phyloP scores from a whole-genome alignment of 2,888 invertebrate species.

The Dryococelus australis region DNA sequence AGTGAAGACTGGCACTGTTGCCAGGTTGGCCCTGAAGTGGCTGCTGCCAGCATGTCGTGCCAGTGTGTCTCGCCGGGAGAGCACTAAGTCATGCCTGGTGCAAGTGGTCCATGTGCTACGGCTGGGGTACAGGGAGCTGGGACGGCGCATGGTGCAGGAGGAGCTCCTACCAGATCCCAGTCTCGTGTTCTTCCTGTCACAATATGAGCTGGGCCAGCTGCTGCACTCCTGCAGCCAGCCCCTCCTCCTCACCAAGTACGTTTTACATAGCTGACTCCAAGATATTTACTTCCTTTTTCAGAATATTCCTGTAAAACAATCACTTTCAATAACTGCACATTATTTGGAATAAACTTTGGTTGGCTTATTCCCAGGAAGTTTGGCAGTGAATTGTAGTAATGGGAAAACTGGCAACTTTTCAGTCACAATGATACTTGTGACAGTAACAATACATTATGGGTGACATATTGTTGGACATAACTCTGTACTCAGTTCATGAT shows the following conservation, averaged over 20 bases:
- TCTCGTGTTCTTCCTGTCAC: constrained; percentile 73
- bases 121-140: constrained; percentile 66
- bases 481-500: no score
- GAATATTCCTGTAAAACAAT: no score
- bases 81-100: constrained; percentile 69
- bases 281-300: no score
- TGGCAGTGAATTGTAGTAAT: no score
- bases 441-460: no score
- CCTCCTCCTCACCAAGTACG: constrained; percentile 68
- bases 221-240: constrained; percentile 62
- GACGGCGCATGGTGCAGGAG: constrained; percentile 64
- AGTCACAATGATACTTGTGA: no score
- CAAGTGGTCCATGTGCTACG: constrained; percentile 66
- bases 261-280: constrained; percentile 35
- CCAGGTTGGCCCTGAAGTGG: constrained; percentile 55
- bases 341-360: background rate
- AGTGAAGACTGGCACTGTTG: background rate
- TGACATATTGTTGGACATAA: no score
- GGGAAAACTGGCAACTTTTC: no score
- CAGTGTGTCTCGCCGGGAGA: constrained; percentile 65
- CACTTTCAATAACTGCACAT: background rate
- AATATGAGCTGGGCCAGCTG: constrained; percentile 69
- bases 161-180: constrained; percentile 71
- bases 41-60: constrained; percentile 56
- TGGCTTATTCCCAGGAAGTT: no score